These are phyloP conservation scores for Incurvaria masculella DNA, from an alignment of 2,888 invertebrate genomes.

Conservation along the genomic window DNA sequence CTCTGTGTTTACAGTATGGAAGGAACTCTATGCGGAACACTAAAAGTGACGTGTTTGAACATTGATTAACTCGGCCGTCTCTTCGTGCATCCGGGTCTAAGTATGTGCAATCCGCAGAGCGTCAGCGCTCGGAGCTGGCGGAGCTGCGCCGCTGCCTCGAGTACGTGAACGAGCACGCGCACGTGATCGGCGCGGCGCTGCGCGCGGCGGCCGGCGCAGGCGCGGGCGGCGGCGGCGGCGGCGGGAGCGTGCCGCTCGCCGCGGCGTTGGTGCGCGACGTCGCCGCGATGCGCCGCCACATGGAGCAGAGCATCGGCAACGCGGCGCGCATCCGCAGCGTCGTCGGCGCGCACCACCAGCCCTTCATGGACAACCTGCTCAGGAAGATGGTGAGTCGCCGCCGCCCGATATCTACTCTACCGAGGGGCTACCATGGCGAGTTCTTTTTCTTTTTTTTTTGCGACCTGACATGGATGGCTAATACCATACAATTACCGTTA, in stretches of 20 bases:
- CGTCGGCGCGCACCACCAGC: slow-evolving; percentile 41
- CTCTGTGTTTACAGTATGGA: too few relatives aligned
- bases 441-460: too few relatives aligned
- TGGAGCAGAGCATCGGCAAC: slow-evolving; percentile 50
- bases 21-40: too few relatives aligned
- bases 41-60: too few relatives aligned
- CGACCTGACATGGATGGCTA: too few relatives aligned
- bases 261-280: slow-evolving; percentile 45
- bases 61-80: too few relatives aligned
- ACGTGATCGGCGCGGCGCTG: slow-evolving; percentile 44
- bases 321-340: slow-evolving; percentile 41
- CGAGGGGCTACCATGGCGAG: too few relatives aligned
- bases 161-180: slow-evolving; percentile 47
- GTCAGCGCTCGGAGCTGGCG: slow-evolving; percentile 40
- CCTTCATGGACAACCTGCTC: slow-evolving; percentile 50
- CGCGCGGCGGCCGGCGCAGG: slow-evolving; percentile 25
- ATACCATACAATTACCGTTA: too few relatives aligned
- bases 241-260: slow-evolving; percentile 34
- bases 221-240: slow-evolving; percentile 20
- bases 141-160: slow-evolving; percentile 49
- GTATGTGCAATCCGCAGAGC: slow-evolving; percentile 36
- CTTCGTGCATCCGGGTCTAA: too few relatives aligned
- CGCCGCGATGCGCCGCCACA: slow-evolving; percentile 46
- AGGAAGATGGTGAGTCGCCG: slow-evolving; percentile 42
- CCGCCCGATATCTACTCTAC: too few relatives aligned